Evolutionary conservation across 2,113 vertebrate species (phyloP).

Genomic region (Irena cyanogastra): DNA sequence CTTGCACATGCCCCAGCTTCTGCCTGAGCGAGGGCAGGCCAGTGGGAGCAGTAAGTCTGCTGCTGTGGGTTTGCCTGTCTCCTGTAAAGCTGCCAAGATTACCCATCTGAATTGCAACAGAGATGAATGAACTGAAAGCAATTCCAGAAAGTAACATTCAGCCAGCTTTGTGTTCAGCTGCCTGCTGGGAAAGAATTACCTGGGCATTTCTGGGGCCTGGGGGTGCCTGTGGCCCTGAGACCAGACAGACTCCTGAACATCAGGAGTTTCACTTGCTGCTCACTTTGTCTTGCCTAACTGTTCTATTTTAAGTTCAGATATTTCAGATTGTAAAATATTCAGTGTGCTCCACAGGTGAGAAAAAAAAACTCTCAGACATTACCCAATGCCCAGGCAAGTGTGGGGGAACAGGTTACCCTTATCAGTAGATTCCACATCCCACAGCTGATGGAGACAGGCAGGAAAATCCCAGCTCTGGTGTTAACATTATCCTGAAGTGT

Average conservation of each 20-base stretch:
- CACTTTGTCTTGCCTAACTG: not conserved
- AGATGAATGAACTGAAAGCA: not conserved
- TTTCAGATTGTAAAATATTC: not conserved
- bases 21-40: not conserved
- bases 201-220: rapidly evolving
- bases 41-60: not conserved
- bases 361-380: not conserved
- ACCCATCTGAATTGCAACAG: not conserved
- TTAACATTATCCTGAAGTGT: not conserved
- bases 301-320: not conserved
- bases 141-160: not conserved
- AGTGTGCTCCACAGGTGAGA: rapidly evolving
- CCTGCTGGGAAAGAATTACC: not conserved
- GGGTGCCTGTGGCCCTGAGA: not conserved
- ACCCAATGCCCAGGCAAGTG: not conserved
- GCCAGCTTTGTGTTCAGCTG: not conserved
- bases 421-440: not conserved
- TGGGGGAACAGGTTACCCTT: not conserved
- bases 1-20: not conserved
- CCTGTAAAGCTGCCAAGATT: not conserved
- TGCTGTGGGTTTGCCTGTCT: not conserved
- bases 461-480: not conserved
- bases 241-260: not conserved
- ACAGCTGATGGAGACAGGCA: not conserved
- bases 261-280: not conserved